A percentile compares a stretch with the other conserved stretches of the same genome.
Evolutionary conservation across 2,888 invertebrate genomes (phyloP).

Genomic region (Diplolepis rosae): DNA sequence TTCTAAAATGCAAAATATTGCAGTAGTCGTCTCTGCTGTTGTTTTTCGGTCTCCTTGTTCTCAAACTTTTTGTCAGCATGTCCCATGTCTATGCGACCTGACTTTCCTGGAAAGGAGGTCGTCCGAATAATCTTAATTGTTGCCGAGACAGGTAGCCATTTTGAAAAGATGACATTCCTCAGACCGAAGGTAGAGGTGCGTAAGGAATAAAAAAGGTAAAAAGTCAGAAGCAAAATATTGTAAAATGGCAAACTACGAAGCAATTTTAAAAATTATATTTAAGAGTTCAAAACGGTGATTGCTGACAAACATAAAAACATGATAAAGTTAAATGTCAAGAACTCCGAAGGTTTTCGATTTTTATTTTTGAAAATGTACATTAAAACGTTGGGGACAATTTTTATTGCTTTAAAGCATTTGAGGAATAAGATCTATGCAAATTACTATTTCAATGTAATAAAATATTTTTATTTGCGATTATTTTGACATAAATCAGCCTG

Average conservation of each 20-base stretch:
- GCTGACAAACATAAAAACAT: too few species aligned
- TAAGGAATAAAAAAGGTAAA: neutral
- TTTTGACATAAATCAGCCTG: neutral
- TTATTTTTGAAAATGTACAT: too few species aligned
- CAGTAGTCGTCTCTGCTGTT: neutral
- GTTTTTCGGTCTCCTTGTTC: neutral
- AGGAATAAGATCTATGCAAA: too few species aligned
- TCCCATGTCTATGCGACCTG: conserved; percentile 17
- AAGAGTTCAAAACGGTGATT: too few species aligned
- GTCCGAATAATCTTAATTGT: conserved; percentile 29
- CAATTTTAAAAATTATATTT: too few species aligned
- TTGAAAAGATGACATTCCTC: conserved; percentile 25
- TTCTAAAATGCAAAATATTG: neutral
- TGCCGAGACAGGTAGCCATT: conserved; percentile 9
- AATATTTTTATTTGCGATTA: neutral
- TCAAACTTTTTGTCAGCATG: conserved; percentile 21
- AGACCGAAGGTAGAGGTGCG: neutral
- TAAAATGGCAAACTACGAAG: neutral
- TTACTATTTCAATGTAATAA: too few species aligned
- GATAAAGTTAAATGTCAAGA: too few species aligned
- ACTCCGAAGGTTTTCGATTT: too few species aligned
- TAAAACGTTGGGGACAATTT: neutral
- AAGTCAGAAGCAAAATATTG: neutral
- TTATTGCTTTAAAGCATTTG: neutral
- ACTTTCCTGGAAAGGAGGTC: conserved; percentile 16